Base-by-base conservation (phyloP, 2,113 vertebrate genomes). In the Saccopteryx bilineata region DNA sequence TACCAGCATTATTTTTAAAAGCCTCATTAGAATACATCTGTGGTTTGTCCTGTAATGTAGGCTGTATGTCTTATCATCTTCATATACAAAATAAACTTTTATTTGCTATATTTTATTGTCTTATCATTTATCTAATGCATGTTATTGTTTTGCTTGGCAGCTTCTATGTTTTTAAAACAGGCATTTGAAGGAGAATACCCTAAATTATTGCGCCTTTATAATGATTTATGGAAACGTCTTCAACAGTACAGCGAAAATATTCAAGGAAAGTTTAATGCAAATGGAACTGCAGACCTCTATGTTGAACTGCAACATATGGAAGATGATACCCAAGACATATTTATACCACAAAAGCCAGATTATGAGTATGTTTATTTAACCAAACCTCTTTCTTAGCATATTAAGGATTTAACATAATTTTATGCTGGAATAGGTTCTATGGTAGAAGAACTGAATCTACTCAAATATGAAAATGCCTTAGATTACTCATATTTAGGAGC, bases 181-280 rank as follows among this genome's bases (percentile, higher is more conserved):
- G 99, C 99, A 6, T 99, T 99, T 96, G 99, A 99, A 98, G 99
- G 99, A 65, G 99, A 99, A 98, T 99, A 99, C 79, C 99, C 99
- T 2, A 99, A 99, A 96, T 98, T 99, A 89, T 85, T 99, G 96
- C 98, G 99, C 21, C 98, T 99, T 50, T 99, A 99, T 98, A 99
- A 99, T 87, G 99, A 99, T 82, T 98, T 99, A 96, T 99, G 99
- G 99, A 99, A 99, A 60, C 99, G 99, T 33, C 98, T 99, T 96
- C 99, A 99, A 97, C 99, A 99, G 72, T 99, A 99, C 89, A 99
- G 98, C 93, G 95, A 98, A 95, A 99, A 98, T 97, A 99, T 99
- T 97, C 99, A 99, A 97, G 99, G 99, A 89, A 98, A 97, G 60
- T 98, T 99, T 90, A 98, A 96, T 96, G 95, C 97, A 93, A 95